Base-by-base conservation (phyloP, 2,113 vertebrate genomes). In the Pollimyrus isidori region DNA sequence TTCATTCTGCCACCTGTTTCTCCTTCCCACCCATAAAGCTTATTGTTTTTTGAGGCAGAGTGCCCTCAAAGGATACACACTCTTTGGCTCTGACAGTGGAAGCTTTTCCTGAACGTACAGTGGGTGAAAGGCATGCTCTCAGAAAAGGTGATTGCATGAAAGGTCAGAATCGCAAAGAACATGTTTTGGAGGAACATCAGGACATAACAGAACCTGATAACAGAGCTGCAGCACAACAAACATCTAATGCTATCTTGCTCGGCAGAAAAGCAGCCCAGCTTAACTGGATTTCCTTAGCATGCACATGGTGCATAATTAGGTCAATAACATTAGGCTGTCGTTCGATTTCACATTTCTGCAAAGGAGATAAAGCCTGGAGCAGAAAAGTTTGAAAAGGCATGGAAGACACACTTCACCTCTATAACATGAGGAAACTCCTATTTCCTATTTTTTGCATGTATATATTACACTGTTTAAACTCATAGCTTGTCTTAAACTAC, bases 221-320 rank as follows among this genome's bases (percentile, higher is more conserved):
- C 30, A 87, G 26, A 30, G 26, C 39, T 46, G 17, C 13, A 39
- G 26, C 48, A 56, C 45, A 21, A 49, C 85, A 39, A 26, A 26
- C 39, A 2, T 30, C 50, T 39, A 39, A 52, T 53, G 85, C 19
- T 19, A 56, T 86, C 83, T 26, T 23, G 42, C 56, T 65, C 3
- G n/a, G 35, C 56, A 21, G 35, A 76, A 73, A 21, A 87, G 85
- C 85, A 3, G 26, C n/a, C 73, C 39, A 49, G 87, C 13, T 26
- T 65, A 56, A 52, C 65, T 73, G 48, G 19, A 88, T 88, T 88
- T 88, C 26, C 48, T 82, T 7, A 23, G 30, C 88, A 76, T 30
- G 45, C 62, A 26, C 7, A 52, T 73, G 45, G 42, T 7, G 7
- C 11, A 7, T 88, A 88, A 88, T 49, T 50, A 50, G 88, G 48